Evolutionary conservation across 2,888 invertebrate species (phyloP).

Genomic region (Julus scanicus): DNA sequence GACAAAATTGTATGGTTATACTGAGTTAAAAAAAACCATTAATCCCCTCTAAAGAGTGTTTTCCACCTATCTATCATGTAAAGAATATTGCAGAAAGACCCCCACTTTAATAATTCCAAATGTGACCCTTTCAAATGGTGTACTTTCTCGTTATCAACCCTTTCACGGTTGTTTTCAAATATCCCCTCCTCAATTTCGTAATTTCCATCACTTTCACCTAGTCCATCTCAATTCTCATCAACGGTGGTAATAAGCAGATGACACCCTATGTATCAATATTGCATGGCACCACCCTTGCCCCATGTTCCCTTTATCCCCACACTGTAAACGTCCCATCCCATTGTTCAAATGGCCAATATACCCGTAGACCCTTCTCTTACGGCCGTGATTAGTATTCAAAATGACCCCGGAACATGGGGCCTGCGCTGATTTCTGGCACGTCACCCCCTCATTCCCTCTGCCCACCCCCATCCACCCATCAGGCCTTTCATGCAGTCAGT

Average conservation of each 20-base stretch:
- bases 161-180: background rate
- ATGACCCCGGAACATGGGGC: background rate
- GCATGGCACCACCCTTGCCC: background rate
- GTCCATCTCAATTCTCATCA: conserved; percentile 2
- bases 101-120: too few relatives aligned
- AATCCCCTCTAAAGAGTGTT: too few relatives aligned
- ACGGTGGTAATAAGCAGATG: conserved; percentile 24
- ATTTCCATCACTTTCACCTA: conserved; percentile 2
- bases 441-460: background rate
- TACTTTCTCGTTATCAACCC: background rate
- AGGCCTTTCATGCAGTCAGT: background rate
- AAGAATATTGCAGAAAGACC: too few relatives aligned
- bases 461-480: background rate
- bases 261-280: background rate
- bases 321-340: background rate
- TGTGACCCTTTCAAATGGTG: too few relatives aligned
- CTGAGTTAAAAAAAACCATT: too few relatives aligned
- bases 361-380: background rate
- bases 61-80: too few relatives aligned
- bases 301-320: background rate
- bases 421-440: conserved; percentile 16
- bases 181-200: background rate
- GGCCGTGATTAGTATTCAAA: conserved; percentile 14
- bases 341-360: background rate
- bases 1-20: too few relatives aligned